Conservation (phyloP, 2,797 vertebrate genomes). For the Garrulus glandarius region DNA sequence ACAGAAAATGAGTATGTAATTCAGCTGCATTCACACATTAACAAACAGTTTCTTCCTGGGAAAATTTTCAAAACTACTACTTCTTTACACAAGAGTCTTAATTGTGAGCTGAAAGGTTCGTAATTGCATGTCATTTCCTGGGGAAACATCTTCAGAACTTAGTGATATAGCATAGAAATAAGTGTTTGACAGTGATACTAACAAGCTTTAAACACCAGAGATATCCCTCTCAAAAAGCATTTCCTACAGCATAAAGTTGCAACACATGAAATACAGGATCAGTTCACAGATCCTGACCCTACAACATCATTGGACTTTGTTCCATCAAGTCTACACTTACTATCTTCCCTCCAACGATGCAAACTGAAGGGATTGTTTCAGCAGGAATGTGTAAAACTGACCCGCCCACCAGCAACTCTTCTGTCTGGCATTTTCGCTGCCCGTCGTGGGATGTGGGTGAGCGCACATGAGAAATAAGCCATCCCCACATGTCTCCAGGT, state of each 20-base stretch:
- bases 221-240: not conserved
- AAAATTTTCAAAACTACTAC: not conserved
- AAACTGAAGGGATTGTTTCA: not conserved
- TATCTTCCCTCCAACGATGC: fast-evolving
- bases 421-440: not conserved
- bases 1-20: not conserved
- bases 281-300: not conserved
- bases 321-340: not conserved
- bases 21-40: not conserved
- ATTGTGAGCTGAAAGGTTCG: not conserved
- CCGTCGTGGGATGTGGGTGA: not conserved
- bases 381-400: not conserved
- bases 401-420: not conserved
- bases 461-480: not conserved
- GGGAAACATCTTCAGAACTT: not conserved
- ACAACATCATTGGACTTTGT: not conserved
- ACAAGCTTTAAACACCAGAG: not conserved
- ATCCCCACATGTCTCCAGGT: not conserved
- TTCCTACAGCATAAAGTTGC: not conserved
- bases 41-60: not conserved
- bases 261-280: not conserved
- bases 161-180: not conserved
- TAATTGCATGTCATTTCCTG: not conserved
- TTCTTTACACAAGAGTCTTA: not conserved
- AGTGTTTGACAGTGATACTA: not conserved